Conservation (phyloP, 2,888 invertebrate species). For the Hecatera dysodea region DNA sequence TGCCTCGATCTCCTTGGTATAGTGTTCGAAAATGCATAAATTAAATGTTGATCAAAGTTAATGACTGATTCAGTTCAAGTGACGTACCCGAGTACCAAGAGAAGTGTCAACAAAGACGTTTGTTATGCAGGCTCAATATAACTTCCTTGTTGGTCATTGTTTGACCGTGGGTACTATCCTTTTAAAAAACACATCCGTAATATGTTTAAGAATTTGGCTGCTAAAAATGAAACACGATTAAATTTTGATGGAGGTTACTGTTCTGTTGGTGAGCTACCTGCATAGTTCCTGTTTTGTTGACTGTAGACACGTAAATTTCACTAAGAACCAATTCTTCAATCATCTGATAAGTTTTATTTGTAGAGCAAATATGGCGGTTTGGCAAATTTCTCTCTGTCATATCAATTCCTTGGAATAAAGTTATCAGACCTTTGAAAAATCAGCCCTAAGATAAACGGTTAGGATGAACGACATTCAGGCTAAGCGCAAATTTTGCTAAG, state of each 20-base stretch:
- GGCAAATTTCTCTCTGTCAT: too few relatives aligned
- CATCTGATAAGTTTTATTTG: too few relatives aligned
- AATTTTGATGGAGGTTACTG: neutral
- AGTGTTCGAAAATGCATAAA: too few relatives aligned
- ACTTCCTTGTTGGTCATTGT: neutral
- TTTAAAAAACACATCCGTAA: neutral
- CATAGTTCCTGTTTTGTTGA: slow-evolving; percentile 28
- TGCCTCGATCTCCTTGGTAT: too few relatives aligned
- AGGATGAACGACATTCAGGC: neutral
- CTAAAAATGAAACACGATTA: neutral
- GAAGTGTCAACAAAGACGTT: slow-evolving; percentile 28
- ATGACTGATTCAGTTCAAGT: slow-evolving; percentile 4
- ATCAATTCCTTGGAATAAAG: too few relatives aligned
- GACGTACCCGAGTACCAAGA: neutral
- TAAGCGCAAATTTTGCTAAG: neutral
- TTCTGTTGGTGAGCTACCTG: neutral
- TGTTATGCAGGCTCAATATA: neutral
- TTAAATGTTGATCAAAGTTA: neutral
- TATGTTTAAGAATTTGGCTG: neutral
- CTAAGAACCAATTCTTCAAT: neutral
- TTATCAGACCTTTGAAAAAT: too few relatives aligned
- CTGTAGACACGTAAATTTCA: slow-evolving; percentile 2
- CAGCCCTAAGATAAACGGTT: neutral
- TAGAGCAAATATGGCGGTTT: too few relatives aligned
- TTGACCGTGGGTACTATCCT: neutral